A percentile compares a stretch with the other conserved stretches of the same genome.
Conservation (phyloP, 2,797 vertebrate species). For the Jordanella pulchra region DNA sequence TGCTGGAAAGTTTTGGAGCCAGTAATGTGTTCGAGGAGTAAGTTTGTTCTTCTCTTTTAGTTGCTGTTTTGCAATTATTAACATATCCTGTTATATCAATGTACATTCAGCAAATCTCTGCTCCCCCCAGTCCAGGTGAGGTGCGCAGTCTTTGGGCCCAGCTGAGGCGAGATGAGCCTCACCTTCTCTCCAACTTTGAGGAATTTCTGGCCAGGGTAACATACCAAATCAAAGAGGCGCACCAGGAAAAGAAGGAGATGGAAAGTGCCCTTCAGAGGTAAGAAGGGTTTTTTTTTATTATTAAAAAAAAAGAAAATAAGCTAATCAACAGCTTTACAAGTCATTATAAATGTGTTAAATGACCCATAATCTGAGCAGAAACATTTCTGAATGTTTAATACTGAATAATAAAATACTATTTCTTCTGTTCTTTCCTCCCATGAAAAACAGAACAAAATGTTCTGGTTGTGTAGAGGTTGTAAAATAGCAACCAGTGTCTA, state of each 20-base stretch:
- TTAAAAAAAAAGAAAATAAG: background rate
- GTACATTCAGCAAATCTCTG: background rate
- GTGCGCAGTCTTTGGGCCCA: conserved; percentile 88
- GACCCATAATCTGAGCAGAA: conserved; percentile 54
- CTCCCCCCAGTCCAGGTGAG: conserved; percentile 79
- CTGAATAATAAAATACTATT: background rate
- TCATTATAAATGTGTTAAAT: conserved; percentile 68
- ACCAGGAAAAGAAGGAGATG: conserved; percentile 88
- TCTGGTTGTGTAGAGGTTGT: background rate
- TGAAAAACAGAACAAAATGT: background rate
- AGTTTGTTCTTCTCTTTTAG: conserved; percentile 46
- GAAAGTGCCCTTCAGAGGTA: conserved; percentile 88
- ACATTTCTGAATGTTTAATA: background rate
- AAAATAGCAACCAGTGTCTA: background rate
- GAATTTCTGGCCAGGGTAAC: conserved; percentile 88
- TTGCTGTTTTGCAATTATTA: background rate
- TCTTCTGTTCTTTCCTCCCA: background rate
- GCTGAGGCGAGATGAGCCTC: conserved; percentile 86
- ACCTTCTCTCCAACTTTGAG: conserved; percentile 89
- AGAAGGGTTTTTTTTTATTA: background rate
- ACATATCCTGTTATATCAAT: background rate
- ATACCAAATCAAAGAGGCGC: conserved; percentile 88
- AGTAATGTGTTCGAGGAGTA: conserved; percentile 88
- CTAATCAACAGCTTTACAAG: conserved; percentile 33
- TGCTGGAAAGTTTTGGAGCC: conserved; percentile 88